phyloP scores from a whole-genome alignment of 1,140 invertebrate species.

The Sminthurinus signatus region DNA sequence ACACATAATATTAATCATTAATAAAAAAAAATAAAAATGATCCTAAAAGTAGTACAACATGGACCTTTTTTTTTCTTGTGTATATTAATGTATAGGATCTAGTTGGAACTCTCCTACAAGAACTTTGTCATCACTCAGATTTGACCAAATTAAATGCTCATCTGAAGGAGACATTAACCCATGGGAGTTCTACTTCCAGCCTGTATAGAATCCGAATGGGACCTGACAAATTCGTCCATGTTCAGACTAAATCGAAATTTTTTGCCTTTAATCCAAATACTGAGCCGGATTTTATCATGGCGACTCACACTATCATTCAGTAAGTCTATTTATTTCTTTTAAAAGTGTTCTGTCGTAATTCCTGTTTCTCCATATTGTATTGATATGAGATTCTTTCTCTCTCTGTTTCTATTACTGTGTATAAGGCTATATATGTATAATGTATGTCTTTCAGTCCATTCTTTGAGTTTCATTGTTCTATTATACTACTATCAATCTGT shows the following conservation, averaged over 20 bases:
- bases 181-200: conserved; percentile 61
- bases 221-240: conserved; percentile 69
- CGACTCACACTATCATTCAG: conserved; percentile 74
- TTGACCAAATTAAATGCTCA: conserved; percentile 62
- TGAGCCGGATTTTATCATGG: conserved; percentile 82
- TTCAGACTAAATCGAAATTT: conserved; percentile 80
- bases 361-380: no score
- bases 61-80: conserved; percentile 17
- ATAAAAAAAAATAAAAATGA: no score
- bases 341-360: no score
- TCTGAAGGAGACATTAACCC: conserved; percentile 64
- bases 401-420: no score
- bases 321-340: conserved; percentile 35
- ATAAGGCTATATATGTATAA: no score
- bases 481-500: no score
- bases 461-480: no score
- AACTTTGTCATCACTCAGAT: conserved; percentile 68
- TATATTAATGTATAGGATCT: conserved; percentile 51
- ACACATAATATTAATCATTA: no score
- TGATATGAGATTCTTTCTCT: no score
- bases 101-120: conserved; percentile 62
- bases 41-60: no score
- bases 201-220: conserved; percentile 70
- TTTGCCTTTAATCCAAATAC: conserved; percentile 63
- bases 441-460: no score